These are phyloP conservation scores for Nettapus auritus DNA, from an alignment of 2,113 vertebrate genomes.

Conservation along the genomic window DNA sequence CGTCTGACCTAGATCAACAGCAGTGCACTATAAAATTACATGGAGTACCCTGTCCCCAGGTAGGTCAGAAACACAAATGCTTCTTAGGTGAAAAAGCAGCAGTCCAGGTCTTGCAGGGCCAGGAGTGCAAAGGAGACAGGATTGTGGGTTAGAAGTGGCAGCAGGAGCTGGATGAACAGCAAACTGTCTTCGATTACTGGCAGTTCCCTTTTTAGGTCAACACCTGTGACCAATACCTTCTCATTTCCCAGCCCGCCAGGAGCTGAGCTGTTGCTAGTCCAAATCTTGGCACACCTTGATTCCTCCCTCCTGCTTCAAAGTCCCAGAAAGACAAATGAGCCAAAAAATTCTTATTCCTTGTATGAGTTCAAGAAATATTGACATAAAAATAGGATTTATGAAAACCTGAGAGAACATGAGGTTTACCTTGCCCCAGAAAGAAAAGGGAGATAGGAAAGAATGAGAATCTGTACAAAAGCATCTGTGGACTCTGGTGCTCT, in stretches of 20 bases:
- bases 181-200: background rate
- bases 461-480: background rate
- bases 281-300: background rate
- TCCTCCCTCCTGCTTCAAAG: background rate
- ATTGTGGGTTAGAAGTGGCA: background rate
- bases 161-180: background rate
- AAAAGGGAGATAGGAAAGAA: background rate
- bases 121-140: background rate
- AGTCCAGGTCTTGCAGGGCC: background rate
- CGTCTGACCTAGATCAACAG: background rate
- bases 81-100: background rate
- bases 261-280: background rate
- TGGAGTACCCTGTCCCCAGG: background rate
- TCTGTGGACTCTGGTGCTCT: background rate
- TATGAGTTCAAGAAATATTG: background rate
- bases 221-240: background rate
- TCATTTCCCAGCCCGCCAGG: background rate
- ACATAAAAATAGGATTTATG: background rate
- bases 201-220: background rate
- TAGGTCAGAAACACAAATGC: background rate
- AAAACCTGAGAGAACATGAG: rapidly evolving
- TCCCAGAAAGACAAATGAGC: background rate
- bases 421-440: background rate
- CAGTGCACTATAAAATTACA: background rate
- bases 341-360: background rate